A percentile compares a stretch with the other conserved stretches of the same genome.
phyloP scores from a whole-genome alignment of 2,888 invertebrate species.

The Drosophila acutilabella region DNA sequence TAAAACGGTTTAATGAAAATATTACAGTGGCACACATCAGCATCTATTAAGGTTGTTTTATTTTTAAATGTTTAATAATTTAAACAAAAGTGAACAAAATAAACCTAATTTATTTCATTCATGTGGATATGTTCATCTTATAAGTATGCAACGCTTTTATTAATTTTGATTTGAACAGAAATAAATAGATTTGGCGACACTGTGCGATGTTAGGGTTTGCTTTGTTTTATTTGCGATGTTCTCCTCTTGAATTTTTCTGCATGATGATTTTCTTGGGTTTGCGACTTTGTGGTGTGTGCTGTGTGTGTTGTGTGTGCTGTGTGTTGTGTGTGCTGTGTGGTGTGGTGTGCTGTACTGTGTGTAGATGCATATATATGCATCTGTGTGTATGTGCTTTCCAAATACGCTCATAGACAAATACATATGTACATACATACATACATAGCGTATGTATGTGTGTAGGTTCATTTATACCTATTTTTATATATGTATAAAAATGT shows the following conservation, averaged over 20 bases:
- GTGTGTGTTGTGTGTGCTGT: slow-evolving; percentile 12
- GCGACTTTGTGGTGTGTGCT: slow-evolving; percentile 55
- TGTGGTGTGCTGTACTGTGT: slow-evolving; percentile 9
- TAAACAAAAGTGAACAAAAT: too few relatives aligned
- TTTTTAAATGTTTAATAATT: too few relatives aligned
- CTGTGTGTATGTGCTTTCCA: slow-evolving; percentile 31
- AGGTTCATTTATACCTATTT: slow-evolving; percentile 22
- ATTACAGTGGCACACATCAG: too few relatives aligned
- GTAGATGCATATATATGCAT: slow-evolving; percentile 17
- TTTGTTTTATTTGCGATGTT: slow-evolving; percentile 63
- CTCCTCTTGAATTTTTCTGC: slow-evolving; percentile 59
- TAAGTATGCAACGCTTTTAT: not conserved
- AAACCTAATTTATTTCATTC: not conserved
- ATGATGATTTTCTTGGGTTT: slow-evolving; percentile 61
- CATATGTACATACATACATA: slow-evolving; percentile 2
- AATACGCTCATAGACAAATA: slow-evolving; percentile 15
- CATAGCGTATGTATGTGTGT: slow-evolving; percentile 6
- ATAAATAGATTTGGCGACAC: not conserved
- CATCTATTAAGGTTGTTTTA: too few relatives aligned
- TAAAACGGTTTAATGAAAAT: too few relatives aligned
- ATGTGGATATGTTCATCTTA: too few relatives aligned
- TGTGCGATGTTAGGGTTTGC: slow-evolving; percentile 50
- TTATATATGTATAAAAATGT: slow-evolving; percentile 15
- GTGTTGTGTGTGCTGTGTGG: not conserved
- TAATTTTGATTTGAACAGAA: not conserved